Evolutionary conservation across 2,113 vertebrate genomes (phyloP).

Genomic region (Oryzias celebensis): DNA sequence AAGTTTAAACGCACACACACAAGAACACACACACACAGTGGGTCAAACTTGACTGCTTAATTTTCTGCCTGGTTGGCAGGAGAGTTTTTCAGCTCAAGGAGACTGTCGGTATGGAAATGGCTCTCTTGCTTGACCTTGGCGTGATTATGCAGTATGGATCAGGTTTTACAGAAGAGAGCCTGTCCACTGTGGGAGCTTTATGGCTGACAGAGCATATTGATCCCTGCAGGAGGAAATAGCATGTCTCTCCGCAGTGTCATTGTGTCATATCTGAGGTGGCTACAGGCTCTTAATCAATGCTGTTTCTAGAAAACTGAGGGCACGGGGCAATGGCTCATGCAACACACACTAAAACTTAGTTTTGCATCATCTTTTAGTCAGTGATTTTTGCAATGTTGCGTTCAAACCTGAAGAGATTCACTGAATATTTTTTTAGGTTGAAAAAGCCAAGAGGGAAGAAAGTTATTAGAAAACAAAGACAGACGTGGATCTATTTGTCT

Average conservation of each 20-base stretch:
- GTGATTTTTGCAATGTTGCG: too few relatives aligned
- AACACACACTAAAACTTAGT: too few relatives aligned
- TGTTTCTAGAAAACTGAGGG: constrained; percentile 2
- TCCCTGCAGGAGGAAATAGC: constrained; percentile 49
- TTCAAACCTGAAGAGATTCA: too few relatives aligned
- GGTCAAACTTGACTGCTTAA: constrained; percentile 54
- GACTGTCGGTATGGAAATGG: constrained; percentile 55
- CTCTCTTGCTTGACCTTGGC: constrained; percentile 61
- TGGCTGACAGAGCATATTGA: constrained; percentile 63
- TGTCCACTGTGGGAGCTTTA: constrained; percentile 34
- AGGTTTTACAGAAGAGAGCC: constrained; percentile 44
- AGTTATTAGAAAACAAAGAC: too few relatives aligned
- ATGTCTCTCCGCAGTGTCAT: constrained; percentile 47
- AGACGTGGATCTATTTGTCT: too few relatives aligned
- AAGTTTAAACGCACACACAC: constrained; percentile 10
- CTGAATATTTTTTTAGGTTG: too few relatives aligned
- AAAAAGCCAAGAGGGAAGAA: too few relatives aligned
- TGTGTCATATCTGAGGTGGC: constrained; percentile 37
- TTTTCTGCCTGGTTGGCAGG: constrained; percentile 56
- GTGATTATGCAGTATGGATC: constrained; percentile 64
- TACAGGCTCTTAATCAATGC: constrained; percentile 7
- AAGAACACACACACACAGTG: constrained; percentile 18
- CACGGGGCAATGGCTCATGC: not conserved
- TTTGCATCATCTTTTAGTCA: too few relatives aligned
- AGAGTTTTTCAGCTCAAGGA: constrained; percentile 56